Evolutionary conservation across 2,888 invertebrate species (phyloP).

Genomic region (Drosophila nigricruria): DNA sequence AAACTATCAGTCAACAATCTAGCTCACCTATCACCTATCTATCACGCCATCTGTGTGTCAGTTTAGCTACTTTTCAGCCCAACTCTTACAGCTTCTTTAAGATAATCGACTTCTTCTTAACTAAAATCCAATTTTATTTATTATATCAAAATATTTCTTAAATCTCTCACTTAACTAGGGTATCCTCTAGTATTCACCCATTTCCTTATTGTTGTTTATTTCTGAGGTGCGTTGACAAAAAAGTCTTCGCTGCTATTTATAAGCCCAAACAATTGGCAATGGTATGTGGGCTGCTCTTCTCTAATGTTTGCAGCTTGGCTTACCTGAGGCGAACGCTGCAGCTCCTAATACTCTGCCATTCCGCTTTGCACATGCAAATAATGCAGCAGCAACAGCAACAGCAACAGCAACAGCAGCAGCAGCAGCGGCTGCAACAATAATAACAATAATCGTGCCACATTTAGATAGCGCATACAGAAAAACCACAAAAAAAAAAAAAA

Average conservation of each 20-base stretch:
- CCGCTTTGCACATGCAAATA: conserved; percentile 67
- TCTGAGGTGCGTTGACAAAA: conserved; percentile 62
- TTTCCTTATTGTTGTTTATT: conserved; percentile 39
- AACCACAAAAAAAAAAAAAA: conserved; percentile 3
- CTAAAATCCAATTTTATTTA: background rate
- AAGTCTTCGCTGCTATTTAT: conserved; percentile 72
- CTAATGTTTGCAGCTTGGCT: conserved; percentile 42
- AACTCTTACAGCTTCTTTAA: too few relatives aligned
- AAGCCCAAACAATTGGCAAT: conserved; percentile 50
- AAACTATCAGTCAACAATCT: too few relatives aligned
- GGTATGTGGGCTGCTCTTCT: conserved; percentile 33
- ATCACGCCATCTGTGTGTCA: too few relatives aligned
- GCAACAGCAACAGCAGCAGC: conserved; percentile 30
- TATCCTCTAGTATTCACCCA: background rate
- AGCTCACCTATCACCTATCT: too few relatives aligned
- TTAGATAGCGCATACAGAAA: conserved; percentile 69
- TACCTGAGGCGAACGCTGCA: conserved; percentile 39
- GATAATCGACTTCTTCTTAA: background rate
- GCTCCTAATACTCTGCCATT: conserved; percentile 33
- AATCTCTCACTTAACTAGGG: background rate
- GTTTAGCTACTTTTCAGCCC: too few relatives aligned
- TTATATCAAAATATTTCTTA: background rate
- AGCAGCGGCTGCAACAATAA: conserved; percentile 60
- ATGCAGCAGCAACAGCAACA: conserved; percentile 27
- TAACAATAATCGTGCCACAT: conserved; percentile 82